Percentiles rank a stretch among this genome's conserved stretches.
Conservation (phyloP, 2,113 vertebrate genomes). For the Epinephelus fuscoguttatus region DNA sequence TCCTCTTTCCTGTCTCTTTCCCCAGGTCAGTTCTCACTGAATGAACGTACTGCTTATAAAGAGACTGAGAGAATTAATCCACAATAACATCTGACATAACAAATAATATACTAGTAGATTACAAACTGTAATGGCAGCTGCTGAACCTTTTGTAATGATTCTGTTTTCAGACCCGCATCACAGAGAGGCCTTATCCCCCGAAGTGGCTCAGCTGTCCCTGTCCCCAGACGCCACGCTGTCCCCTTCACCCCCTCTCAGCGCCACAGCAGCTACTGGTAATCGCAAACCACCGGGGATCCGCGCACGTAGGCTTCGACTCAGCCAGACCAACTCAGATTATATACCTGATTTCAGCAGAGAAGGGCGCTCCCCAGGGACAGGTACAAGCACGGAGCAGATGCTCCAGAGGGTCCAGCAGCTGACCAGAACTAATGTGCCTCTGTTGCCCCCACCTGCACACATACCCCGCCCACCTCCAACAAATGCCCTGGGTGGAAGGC, state of each 20-base stretch:
- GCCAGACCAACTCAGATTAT: constrained; percentile 52
- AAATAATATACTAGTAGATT: background rate
- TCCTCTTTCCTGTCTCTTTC: constrained; percentile 74
- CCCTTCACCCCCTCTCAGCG: constrained; percentile 78
- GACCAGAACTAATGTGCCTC: constrained; percentile 2
- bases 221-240: constrained; percentile 75
- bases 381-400: background rate
- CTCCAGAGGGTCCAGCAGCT: constrained; percentile 13
- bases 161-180: constrained; percentile 55
- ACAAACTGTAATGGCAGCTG: background rate
- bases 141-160: background rate
- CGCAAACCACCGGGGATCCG: constrained; percentile 60
- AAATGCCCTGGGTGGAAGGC: background rate
- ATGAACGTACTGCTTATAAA: background rate
- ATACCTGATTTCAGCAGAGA: constrained; percentile 2
- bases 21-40: constrained; percentile 58
- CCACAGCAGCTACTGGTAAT: constrained; percentile 24
- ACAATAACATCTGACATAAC: background rate
- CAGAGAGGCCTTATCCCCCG: constrained; percentile 25
- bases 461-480: constrained; percentile 48
- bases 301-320: constrained; percentile 75
- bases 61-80: background rate
- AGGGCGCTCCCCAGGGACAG: constrained; percentile 40
- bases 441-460: constrained; percentile 7
- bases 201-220: constrained; percentile 53